Base-by-base conservation (phyloP, 2,113 vertebrate species). In the Datnioides undecimradiatus region DNA sequence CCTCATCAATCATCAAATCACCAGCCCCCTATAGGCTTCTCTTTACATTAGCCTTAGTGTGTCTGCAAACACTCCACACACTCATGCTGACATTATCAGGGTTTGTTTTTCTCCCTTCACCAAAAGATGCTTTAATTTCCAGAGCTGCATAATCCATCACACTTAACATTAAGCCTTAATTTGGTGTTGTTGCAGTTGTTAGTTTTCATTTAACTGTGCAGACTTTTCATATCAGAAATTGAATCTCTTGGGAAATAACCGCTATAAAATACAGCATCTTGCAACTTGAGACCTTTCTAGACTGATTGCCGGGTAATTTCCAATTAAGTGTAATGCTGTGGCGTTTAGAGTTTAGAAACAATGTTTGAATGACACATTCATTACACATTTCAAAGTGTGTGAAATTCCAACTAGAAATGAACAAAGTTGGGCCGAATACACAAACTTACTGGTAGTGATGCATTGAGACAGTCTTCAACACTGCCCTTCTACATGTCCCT, bases 131-230 rank as follows among this genome's bases (percentile, higher is more conserved):
- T 51, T 17, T 10, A 46, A 48, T 76, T 67, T 3, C 41, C 31
- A 3, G 40, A 13, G 40, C 54, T 19, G 54, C 7, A 34, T 60
- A 51, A 77, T 77, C 54, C 54, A 51, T 68, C 64, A 60, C 25
- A 40, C n/a, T 77, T 31, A 51, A 11, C 52, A 38, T 5, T 3
- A 27, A 55, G 52, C 23, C 27, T 66, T 29, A 46, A 66, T 57
- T 45, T 21, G 31, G 33, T 23, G 57, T 55, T 10, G 11, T 57
- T 25, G 48, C 40, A 13, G 3, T 46, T 76, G 14, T 40, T 4
- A 0, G 16, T 69, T 49, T 29, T 54, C 21, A 41, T 21, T 29
- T 41, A n/a, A 23, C 51, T 33, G 19, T 41, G 49, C 51, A 57
- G 25, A 41, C 1, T 45, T 60, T 73, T 49, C 43, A 60, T 6